Evolutionary conservation across 64 coral and sea anemone species (phyloP).

Genomic region (Dendrophyllia cribrosa): DNA sequence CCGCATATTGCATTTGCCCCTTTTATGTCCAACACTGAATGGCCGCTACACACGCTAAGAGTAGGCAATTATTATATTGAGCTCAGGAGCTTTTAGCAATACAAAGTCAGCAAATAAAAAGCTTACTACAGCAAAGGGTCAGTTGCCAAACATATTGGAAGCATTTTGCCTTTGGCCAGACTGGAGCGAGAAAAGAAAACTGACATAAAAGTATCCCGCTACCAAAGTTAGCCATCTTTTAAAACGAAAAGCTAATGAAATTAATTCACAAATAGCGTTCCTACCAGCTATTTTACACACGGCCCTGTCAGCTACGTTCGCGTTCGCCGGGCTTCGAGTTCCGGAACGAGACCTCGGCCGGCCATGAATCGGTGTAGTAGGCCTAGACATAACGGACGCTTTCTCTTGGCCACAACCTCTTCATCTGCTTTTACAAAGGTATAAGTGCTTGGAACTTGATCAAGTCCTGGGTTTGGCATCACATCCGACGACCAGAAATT

Average conservation of each 20-base stretch:
- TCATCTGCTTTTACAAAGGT: neutral
- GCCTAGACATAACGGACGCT: constrained; percentile 51
- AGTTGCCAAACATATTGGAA: neutral
- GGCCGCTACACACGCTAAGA: neutral
- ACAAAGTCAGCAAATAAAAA: neutral
- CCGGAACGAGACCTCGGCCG: constrained; percentile 61
- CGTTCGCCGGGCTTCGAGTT: constrained; percentile 60
- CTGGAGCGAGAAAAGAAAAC: neutral
- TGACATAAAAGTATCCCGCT: neutral
- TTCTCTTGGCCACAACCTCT: neutral
- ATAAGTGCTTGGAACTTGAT: neutral
- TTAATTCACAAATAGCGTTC: neutral
- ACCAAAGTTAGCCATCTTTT: neutral
- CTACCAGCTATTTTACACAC: constrained; percentile 78
- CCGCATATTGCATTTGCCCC: too few species aligned
- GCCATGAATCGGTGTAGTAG: constrained; percentile 48
- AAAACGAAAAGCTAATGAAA: constrained; percentile 1
- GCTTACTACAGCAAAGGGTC: neutral
- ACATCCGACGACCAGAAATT: constrained; percentile 39
- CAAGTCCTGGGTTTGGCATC: constrained; percentile 8
- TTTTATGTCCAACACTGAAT: too few species aligned
- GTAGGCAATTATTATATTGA: neutral
- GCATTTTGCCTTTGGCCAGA: neutral
- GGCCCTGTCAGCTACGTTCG: constrained; percentile 65
- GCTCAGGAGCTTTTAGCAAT: neutral